Evolutionary conservation across 2,888 invertebrate genomes (phyloP), one percentile per base, ranked within the genome.

Genomic region (Pseudoips prasinana): DNA sequence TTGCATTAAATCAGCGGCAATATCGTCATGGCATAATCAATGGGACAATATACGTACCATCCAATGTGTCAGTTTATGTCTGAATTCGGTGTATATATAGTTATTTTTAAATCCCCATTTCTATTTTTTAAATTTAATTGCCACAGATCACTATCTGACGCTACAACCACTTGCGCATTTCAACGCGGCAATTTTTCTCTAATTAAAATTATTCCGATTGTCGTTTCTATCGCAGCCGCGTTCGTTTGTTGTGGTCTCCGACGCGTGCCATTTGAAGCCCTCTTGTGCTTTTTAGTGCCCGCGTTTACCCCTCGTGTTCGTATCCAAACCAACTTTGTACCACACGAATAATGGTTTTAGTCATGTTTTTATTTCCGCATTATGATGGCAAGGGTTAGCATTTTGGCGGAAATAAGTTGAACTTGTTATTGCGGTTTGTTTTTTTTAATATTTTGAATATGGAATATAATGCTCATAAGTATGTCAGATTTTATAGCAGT

Each of bases 161-260:
- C 48, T 75, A 50, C 65, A 25, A 39, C 19, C 24, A 58, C 69
- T 70, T 82, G 81, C 64, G 66, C 80, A 80, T 76, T 84, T 84
- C 61, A 60, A 70, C 50, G 64, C 74, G 73, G 80, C 74, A 80
- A 77, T 87, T 87, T 88, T 88, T 87, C 84, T 87, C 87, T 87
- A 88, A 88, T 88, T 88, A 87, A 88, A 88, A 85, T 85, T 80
- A 87, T 86, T 68, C 72, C 78, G 79, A 88, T 87, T 88, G 88
- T 88, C 81, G 82, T 83, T n/a, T 62, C 52, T 55, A 57, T 62
- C 47, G 65, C 53, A 55, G 59, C 67, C 72, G 70, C 74, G 68
- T 73, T 70, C 83, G 84, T 86, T 86, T 87, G 86, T 84, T 83
- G 83, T 76, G 83, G 78, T 65, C 72, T 61, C 63, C 65, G 86